Conservation (phyloP, 2,113 vertebrate genomes). For the Elephas maximus region DNA sequence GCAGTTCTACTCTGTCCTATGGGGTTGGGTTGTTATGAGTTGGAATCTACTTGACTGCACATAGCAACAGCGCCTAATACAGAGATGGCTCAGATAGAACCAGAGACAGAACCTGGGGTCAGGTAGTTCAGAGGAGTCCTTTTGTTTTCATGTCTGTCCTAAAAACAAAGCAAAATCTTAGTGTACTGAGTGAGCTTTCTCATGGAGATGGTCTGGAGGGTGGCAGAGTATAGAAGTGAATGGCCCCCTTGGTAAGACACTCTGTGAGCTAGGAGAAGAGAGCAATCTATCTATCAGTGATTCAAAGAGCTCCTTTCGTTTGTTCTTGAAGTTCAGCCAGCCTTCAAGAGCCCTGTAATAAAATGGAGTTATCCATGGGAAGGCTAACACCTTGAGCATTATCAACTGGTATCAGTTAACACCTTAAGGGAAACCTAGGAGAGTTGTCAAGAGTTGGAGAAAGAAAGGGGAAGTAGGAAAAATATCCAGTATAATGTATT, state of each 20-base stretch:
- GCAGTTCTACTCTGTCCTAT: background rate
- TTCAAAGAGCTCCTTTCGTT: constrained; percentile 67
- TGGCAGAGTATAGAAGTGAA: background rate
- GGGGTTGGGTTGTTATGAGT: background rate
- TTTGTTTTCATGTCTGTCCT: background rate
- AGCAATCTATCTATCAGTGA: background rate
- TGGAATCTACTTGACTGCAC: background rate
- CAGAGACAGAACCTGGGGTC: background rate
- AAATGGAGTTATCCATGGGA: constrained; percentile 76
- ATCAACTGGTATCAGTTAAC: constrained; percentile 78
- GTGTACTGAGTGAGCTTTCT: background rate
- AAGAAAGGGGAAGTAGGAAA: constrained; percentile 27
- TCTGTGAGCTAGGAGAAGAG: background rate
- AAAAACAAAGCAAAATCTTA: background rate
- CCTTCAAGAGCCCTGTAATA: constrained; percentile 69
- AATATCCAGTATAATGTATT: background rate
- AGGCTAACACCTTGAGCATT: constrained; percentile 79
- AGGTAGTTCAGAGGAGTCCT: background rate
- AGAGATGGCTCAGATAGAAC: background rate
- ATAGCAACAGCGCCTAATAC: background rate
- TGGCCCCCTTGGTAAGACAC: no score
- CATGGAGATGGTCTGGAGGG: background rate
- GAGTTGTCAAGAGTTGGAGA: constrained; percentile 49
- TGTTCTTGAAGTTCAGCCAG: constrained; percentile 70
- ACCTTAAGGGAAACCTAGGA: constrained; percentile 64